Evolutionary conservation across 2,888 invertebrate genomes (phyloP), one percentile per base, ranked within the genome.

Genomic region (Achlya flavicornis): DNA sequence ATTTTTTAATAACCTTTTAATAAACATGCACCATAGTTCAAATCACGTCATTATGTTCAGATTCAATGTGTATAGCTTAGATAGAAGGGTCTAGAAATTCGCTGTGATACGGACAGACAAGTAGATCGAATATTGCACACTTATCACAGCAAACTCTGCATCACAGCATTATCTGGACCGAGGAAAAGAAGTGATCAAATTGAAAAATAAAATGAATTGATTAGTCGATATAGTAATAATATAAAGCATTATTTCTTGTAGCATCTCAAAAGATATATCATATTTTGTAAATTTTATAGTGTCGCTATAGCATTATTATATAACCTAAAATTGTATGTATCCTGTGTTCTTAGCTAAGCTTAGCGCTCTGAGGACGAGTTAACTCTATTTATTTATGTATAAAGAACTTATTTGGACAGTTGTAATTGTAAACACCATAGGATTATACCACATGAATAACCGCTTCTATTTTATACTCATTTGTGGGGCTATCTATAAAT

Each of bases 201-300:
- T 82, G 76, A 86, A 72, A 77, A 64, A 78, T 83, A 81, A 82
- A 85, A 90, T 82, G 93, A 93, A 93, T 93, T 92, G 93, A 93
- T 89, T 93, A 93, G 92, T 85, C 80, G 83, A 84, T 90, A 86
- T 87, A 86, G 83, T 84, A 80, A 70, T 72, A 71, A 79, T 75
- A 80, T 84, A 85, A 87, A 85, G 79, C 87, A 91, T 92, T 89
- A 91, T 91, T 91, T 92, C 91, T 84, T 88, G 91, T 93, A 92
- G 92, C 89, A 83, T 91, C 87, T 91, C 93, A 87, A 88, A 92
- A 90, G 89, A 92, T 91, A 93, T 92, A 93, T 93, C 92, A 93
- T 93, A 93, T 93, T 93, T 93, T 93, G 93, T 93, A 93, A 93
- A 93, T 93, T 93, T 93, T 93, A 93, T 93, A 93, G 92, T 89